Percentiles rank a stretch among this genome's conserved stretches.
These are phyloP conservation scores for Netelia virgata DNA, from an alignment of 2,888 invertebrate species.

Conservation along the genomic window DNA sequence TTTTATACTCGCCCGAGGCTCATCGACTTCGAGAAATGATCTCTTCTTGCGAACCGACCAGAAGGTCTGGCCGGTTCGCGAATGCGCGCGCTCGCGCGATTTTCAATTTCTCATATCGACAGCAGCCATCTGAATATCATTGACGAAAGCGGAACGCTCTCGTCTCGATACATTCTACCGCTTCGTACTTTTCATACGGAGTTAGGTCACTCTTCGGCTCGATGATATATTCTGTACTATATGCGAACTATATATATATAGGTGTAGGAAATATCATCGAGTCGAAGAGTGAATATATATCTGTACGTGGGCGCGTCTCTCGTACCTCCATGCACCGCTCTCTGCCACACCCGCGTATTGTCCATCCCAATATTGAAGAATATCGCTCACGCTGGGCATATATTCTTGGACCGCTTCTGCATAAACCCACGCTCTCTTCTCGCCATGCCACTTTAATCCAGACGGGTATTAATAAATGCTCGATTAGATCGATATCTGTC, in stretches of 20 bases:
- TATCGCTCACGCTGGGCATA: slow-evolving; percentile 53
- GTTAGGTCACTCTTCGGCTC: slow-evolving; percentile 6
- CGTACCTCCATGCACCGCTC: slow-evolving; percentile 33
- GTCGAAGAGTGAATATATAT: slow-evolving; percentile 60
- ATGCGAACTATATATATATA: slow-evolving; percentile 30
- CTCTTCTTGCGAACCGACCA: slow-evolving; percentile 1
- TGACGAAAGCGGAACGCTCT: slow-evolving; percentile 64
- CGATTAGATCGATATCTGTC: slow-evolving; percentile 30
- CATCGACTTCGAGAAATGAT: slow-evolving; percentile 52
- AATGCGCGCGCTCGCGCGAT: slow-evolving; percentile 50
- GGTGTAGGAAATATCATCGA: slow-evolving; percentile 41
- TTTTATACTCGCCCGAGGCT: slow-evolving; percentile 46
- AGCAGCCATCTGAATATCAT: slow-evolving; percentile 71
- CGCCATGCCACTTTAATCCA: slow-evolving; percentile 21
- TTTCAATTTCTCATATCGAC: slow-evolving; percentile 73
- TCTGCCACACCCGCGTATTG: slow-evolving; percentile 75
- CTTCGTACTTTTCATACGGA: slow-evolving; percentile 45
- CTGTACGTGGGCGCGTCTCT: slow-evolving; percentile 65
- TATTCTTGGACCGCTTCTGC: slow-evolving; percentile 44
- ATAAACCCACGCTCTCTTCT: slow-evolving; percentile 47
- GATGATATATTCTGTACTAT: slow-evolving; percentile 20
- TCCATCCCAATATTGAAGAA: slow-evolving; percentile 73
- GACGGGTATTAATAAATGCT: slow-evolving; percentile 12
- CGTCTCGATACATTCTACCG: slow-evolving; percentile 62
- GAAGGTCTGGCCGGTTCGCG: slow-evolving; percentile 31